A percentile compares a stretch with the other conserved stretches of the same genome.
phyloP scores from a whole-genome alignment of 2,888 invertebrate genomes.

The Xestia xanthographa region DNA sequence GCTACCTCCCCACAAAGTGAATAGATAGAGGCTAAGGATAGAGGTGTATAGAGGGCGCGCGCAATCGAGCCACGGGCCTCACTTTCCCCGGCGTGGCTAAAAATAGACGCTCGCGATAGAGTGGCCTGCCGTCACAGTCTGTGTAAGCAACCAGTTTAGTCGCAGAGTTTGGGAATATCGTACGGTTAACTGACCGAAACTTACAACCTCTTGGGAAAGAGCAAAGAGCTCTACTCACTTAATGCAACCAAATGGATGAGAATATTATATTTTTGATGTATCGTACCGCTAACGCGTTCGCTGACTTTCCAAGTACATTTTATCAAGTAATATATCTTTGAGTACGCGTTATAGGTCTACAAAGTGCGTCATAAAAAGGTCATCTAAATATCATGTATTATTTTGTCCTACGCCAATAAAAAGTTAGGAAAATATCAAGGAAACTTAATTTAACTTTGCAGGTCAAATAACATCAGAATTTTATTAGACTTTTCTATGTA shows the following conservation, averaged over 20 bases:
- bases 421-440: constrained; percentile 40
- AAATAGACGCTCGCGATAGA: constrained; percentile 87
- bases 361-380: constrained; percentile 51
- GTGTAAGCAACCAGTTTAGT: constrained; percentile 63
- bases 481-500: constrained; percentile 37
- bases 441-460: constrained; percentile 60
- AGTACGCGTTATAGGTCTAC: constrained; percentile 24
- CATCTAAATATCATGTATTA: constrained; percentile 44
- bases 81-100: constrained; percentile 87
- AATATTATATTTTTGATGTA: constrained; percentile 50
- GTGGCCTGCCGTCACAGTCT: constrained; percentile 75
- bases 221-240: constrained; percentile 36
- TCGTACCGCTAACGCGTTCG: constrained; percentile 34
- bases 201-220: constrained; percentile 42
- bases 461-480: constrained; percentile 45
- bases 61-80: constrained; percentile 82
- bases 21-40: constrained; percentile 78
- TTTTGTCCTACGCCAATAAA: constrained; percentile 35
- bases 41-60: constrained; percentile 78
- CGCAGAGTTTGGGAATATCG: constrained; percentile 51
- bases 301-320: constrained; percentile 37
- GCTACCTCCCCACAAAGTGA: constrained; percentile 80
- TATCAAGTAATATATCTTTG: constrained; percentile 39
- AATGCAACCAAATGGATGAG: constrained; percentile 46
- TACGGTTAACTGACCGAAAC: constrained; percentile 59